These are phyloP conservation scores for Pycnomerus fuliginosus DNA, from an alignment of 2,888 invertebrate species.

Conservation along the genomic window DNA sequence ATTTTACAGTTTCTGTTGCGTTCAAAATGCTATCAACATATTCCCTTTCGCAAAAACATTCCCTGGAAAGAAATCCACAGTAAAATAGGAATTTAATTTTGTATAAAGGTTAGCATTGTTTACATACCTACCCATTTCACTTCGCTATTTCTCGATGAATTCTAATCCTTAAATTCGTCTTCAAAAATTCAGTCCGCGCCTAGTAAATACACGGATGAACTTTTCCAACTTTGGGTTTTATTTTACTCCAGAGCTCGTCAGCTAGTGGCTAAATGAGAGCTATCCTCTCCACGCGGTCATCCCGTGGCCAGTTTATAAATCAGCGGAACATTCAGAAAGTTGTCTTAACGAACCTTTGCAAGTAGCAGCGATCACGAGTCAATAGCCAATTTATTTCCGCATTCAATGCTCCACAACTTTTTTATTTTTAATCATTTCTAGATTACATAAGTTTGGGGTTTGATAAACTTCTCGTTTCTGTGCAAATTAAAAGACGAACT, in stretches of 20 bases:
- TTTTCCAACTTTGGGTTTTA: slow-evolving; percentile 38
- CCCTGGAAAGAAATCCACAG: neutral
- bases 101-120: slow-evolving; percentile 9
- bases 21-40: slow-evolving; percentile 26
- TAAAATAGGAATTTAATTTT: slow-evolving; percentile 18
- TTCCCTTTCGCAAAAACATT: slow-evolving; percentile 15
- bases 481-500: too few relatives aligned
- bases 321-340: slow-evolving; percentile 48
- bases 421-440: neutral
- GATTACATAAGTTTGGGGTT: too few relatives aligned
- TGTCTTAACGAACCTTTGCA: slow-evolving; percentile 43
- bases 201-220: slow-evolving; percentile 40
- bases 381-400: slow-evolving; percentile 42
- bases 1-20: slow-evolving; percentile 26
- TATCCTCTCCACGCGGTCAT: slow-evolving; percentile 37
- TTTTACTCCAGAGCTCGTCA: slow-evolving; percentile 39
- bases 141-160: slow-evolving; percentile 5
- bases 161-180: slow-evolving; percentile 12
- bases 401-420: slow-evolving; percentile 29
- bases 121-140: slow-evolving; percentile 7
- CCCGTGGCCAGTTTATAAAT: slow-evolving; percentile 48
- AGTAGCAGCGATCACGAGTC: slow-evolving; percentile 41
- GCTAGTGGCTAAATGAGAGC: slow-evolving; percentile 41
- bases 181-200: slow-evolving; percentile 38
- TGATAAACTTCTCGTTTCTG: too few relatives aligned